Evolutionary conservation across 2,797 vertebrate genomes (phyloP), one percentile per base, ranked within the genome.

Genomic region (Apogon talboti): DNA sequence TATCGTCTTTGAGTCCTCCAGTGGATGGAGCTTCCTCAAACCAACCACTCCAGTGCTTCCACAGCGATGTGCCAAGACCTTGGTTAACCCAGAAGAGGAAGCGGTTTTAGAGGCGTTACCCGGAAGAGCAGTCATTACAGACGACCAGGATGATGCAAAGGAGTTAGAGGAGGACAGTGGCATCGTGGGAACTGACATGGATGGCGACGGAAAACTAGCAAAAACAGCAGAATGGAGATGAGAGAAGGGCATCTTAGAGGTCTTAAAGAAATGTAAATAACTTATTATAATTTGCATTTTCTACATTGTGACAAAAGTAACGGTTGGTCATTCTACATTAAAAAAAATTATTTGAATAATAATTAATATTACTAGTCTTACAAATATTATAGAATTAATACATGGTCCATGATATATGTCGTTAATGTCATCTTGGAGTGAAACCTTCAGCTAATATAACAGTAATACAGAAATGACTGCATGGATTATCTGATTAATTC

Each of bases 181-280:
- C n/a, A 10, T 4, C 2, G 21, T 4, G 16, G 3, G 4, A 1
- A 5, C 0, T 1, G 7, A 38, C 9, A 49, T 58, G 65, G 10
- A 15, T 0, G 0, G 2, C 0, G 0, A 5, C n/a, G 12, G 12
- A 59, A 19, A 7, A 1, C 2, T 7, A 19, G 1, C 3, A n/a
- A 6, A 52, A 56, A 63, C 37, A 14, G 50, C 40, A 12, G 1
- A 3, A 11, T 4, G 0, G 3, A 11, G 3, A 5, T 15, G 0
- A 6, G 10, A 70, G n/a, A 41, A 58, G 19, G 49, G 5, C 35
- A 24, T 5, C 35, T 3, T 6, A 6, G 1, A 76, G 3, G 14
- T 21, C 28, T 3, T 28, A 7, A 2, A 3, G 7, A 63, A 60
- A 59, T 0, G 79, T 73, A 66, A 72, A 11, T 51, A 3, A 0